Evolutionary conservation across 2,113 vertebrate species (phyloP).

Genomic region (Chamaea fasciata): DNA sequence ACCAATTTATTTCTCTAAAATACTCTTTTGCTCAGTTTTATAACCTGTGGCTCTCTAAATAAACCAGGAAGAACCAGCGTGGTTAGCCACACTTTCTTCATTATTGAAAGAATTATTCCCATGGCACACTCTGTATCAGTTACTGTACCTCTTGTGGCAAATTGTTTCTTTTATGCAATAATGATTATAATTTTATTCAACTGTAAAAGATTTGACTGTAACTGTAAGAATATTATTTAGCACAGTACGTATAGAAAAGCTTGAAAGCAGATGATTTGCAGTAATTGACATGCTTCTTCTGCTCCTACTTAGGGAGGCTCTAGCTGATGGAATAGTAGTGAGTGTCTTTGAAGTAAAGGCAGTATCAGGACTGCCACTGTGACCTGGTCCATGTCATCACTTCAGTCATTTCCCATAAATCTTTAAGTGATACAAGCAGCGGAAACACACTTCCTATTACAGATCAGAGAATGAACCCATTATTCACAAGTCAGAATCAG

Average conservation of each 20-base stretch:
- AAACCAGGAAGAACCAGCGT: not conserved
- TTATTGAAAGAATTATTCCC: not conserved
- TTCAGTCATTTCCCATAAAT: not conserved
- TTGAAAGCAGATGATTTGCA: not conserved
- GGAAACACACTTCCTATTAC: not conserved
- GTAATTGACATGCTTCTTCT: not conserved
- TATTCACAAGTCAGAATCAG: not conserved
- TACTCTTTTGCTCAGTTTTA: not conserved
- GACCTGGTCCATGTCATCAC: not conserved
- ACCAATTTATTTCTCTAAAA: conserved; percentile 1
- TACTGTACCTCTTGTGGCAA: not conserved
- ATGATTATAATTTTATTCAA: not conserved
- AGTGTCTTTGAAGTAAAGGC: not conserved
- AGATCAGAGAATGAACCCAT: not conserved
- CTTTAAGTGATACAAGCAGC: not conserved
- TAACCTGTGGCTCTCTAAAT: not conserved
- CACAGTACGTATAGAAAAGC: not conserved
- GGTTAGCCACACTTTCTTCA: not conserved
- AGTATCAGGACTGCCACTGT: not conserved
- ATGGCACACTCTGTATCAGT: not conserved
- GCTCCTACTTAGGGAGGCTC: not conserved
- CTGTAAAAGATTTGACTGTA: not conserved
- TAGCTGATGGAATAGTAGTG: not conserved
- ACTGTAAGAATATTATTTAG: not conserved
- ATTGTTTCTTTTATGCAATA: not conserved